Base-by-base conservation (phyloP, 2,888 invertebrate species). In the Epinotia ramella region DNA sequence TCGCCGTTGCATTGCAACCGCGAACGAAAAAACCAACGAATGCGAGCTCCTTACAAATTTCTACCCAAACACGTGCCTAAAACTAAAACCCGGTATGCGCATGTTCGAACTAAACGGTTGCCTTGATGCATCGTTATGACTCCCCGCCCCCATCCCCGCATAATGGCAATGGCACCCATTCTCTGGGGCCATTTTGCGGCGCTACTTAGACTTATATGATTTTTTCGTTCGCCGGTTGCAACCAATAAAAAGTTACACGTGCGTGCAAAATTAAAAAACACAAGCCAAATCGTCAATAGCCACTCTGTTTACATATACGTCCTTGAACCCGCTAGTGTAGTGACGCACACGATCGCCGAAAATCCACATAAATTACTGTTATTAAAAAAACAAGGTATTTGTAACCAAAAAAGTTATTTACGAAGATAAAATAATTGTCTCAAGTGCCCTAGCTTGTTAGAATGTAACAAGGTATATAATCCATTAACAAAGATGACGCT, bases 251-350 rank as follows among this genome's bases (percentile, higher is more conserved):
- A 49, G 13, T 16, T 49, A 18, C n/a, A 16, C 18, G 18, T 18
- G 40, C 44, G 18, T 64, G 20, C 3, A 46, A 46, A 64, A 20
- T 44, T 33, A 65, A 65, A n/a, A 12, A 12, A 18, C 59, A 59
- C 73, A 62, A 63, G 62, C 24, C 49, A 66, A 44, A 49, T 28
- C 1, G 24, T 28, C 33, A 33, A 64, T 46, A 13, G 56, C 56
- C 56, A 66, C 44, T 69, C 16, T 75, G 70, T 70, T 75, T 65
- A 75, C 75, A 28, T 60, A n/a, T 49, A 49, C 24, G 70, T 53
- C 75, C 75, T 75, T 75, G 75, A 75, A 75, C 76, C 67, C 46
- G 24, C 33, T 20, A 46, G 28, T 76, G 76, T 20, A 46, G 28
- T 76, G 76, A 76, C 76, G 76, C 72, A 76, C 66, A 20, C 20